These are phyloP conservation scores for Aphrocallistes beatrix DNA, from an alignment of 37 sponge, comb jelly and placozoan genomes.

Conservation along the genomic window DNA sequence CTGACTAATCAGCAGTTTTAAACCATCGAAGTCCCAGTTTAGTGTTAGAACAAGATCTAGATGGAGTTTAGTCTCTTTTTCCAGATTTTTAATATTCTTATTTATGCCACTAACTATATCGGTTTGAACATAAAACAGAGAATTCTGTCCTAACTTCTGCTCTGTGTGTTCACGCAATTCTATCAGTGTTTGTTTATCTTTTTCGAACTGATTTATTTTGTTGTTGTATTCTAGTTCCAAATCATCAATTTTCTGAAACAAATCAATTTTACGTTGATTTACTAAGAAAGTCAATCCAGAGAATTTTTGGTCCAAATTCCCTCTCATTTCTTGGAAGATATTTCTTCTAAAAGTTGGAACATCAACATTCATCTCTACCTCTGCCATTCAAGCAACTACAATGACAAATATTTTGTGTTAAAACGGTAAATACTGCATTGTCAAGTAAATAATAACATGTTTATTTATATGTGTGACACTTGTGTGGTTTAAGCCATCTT, in stretches of 20 bases:
- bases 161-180: background rate
- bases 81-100: background rate
- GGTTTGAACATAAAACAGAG: background rate
- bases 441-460: no score
- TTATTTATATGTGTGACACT: no score
- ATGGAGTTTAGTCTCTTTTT: background rate
- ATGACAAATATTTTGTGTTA: no score
- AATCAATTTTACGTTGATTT: background rate
- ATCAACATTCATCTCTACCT: no score
- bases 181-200: background rate
- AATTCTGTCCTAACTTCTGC: background rate
- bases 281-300: background rate
- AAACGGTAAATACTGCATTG: no score
- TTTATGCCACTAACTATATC: background rate
- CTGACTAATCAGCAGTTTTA: background rate
- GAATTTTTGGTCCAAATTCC: background rate
- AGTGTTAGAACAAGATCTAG: background rate
- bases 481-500: no score
- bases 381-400: no score
- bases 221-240: background rate
- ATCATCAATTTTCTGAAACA: background rate
- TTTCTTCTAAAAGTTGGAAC: no score
- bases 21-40: background rate
- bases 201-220: background rate
- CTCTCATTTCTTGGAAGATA: constrained; percentile 15